Evolutionary conservation across 2,113 vertebrate species (phyloP).

Genomic region (Cricetomys ansorgei): DNA sequence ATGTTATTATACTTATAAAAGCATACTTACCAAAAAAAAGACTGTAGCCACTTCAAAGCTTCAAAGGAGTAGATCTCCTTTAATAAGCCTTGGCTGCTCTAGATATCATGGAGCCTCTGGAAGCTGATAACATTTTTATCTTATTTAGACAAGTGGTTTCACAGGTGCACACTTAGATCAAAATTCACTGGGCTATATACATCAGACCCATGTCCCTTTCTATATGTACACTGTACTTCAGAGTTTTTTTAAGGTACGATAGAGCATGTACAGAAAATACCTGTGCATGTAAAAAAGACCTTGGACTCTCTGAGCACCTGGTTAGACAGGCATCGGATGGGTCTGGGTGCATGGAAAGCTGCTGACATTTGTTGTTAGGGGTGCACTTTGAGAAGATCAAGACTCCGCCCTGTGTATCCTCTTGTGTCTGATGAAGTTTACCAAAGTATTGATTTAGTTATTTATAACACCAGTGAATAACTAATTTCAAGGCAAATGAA

Average conservation of each 20-base stretch:
- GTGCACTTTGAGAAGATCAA: background rate
- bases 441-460: background rate
- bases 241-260: background rate
- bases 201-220: background rate
- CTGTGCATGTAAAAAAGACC: background rate
- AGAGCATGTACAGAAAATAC: background rate
- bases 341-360: background rate
- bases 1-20: conserved; percentile 21
- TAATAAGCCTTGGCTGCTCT: background rate
- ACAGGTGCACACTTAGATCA: background rate
- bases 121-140: conserved; percentile 26
- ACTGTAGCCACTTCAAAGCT: background rate
- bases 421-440: background rate
- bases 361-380: background rate
- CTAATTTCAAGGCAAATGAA: background rate
- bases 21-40: background rate
- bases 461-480: conserved; percentile 13
- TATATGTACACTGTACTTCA: background rate
- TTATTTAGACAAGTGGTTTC: conserved; percentile 13
- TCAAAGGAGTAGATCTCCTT: background rate
- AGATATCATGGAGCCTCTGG: background rate
- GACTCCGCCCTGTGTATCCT: background rate
- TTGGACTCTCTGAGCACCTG: background rate
- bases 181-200: background rate
- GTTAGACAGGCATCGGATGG: background rate